Percentiles rank a stretch among this genome's conserved stretches.
Evolutionary conservation across 2,113 vertebrate species (phyloP).

Genomic region (Scomber colias): DNA sequence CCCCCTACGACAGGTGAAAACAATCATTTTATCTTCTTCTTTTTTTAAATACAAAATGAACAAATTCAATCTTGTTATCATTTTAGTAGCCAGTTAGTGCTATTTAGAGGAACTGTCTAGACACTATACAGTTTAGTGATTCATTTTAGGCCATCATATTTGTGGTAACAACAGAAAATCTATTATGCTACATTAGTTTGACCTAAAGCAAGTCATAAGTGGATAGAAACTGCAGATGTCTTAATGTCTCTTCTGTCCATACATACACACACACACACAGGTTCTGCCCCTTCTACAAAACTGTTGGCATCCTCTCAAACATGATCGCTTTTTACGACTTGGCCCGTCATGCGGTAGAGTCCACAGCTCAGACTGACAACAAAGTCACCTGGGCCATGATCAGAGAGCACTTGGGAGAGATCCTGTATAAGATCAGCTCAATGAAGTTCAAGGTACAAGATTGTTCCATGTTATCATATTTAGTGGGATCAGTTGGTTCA

Average conservation of each 20-base stretch:
- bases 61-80: not conserved
- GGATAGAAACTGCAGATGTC: not conserved
- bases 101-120: too few relatives aligned
- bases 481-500: not conserved
- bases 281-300: conserved; percentile 99
- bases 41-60: not conserved
- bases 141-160: not conserved
- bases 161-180: not conserved
- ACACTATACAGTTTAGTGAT: too few relatives aligned
- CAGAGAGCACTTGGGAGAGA: conserved; percentile 95
- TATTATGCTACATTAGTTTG: too few relatives aligned
- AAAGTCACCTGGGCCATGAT: conserved; percentile 98
- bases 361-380: conserved; percentile 96
- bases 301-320: conserved; percentile 96
- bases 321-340: conserved; percentile 98
- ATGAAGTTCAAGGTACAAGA: conserved; percentile 98
- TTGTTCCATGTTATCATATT: not conserved
- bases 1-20: conserved; percentile 93
- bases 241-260: not conserved
- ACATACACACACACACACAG: conserved; percentile 85
- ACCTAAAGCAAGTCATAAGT: not conserved
- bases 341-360: conserved; percentile 96
- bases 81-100: not conserved
- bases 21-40: not conserved
- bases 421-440: conserved; percentile 94